Percentiles rank a stretch among this genome's conserved stretches.
These are phyloP conservation scores for Spodoptera littoralis DNA, from an alignment of 2,888 invertebrate species.

Conservation along the genomic window DNA sequence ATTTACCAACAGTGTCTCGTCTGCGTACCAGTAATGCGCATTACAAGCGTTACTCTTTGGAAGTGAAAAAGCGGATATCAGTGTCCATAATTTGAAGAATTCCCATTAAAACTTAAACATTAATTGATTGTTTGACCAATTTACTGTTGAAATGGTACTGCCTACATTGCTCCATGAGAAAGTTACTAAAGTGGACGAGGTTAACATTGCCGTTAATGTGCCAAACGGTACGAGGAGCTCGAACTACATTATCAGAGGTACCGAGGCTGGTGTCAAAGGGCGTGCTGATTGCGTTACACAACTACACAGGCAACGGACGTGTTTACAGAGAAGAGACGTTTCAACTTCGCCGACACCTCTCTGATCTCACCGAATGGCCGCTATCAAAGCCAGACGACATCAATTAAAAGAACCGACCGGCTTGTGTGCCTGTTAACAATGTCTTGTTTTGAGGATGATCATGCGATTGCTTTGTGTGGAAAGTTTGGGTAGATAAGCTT, in stretches of 20 bases:
- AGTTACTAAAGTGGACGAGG: constrained; percentile 35
- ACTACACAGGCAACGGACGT: constrained; percentile 64
- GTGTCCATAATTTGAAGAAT: too few relatives aligned
- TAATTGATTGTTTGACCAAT: too few relatives aligned
- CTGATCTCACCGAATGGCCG: constrained; percentile 77
- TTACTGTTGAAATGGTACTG: too few relatives aligned
- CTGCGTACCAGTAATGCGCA: too few relatives aligned
- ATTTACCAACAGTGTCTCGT: too few relatives aligned
- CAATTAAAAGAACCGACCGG: constrained; percentile 67
- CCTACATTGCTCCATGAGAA: constrained; percentile 11
- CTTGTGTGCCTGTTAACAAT: constrained; percentile 56
- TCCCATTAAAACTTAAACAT: too few relatives aligned
- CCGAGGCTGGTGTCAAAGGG: constrained; percentile 78
- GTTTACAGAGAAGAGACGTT: constrained; percentile 73
- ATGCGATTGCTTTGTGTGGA: constrained; percentile 34
- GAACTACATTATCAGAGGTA: constrained; percentile 65
- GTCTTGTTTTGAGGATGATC: constrained; percentile 50
- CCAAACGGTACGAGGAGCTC: constrained; percentile 55
- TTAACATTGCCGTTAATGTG: constrained; percentile 52
- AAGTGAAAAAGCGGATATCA: too few relatives aligned
- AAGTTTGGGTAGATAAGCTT: constrained; percentile 29
- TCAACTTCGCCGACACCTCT: constrained; percentile 75
- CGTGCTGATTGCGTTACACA: constrained; percentile 75
- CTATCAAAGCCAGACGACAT: constrained; percentile 60
- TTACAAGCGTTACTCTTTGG: too few relatives aligned